Evolutionary conservation across 2,113 vertebrate genomes (phyloP).

Genomic region (Calypte anna): DNA sequence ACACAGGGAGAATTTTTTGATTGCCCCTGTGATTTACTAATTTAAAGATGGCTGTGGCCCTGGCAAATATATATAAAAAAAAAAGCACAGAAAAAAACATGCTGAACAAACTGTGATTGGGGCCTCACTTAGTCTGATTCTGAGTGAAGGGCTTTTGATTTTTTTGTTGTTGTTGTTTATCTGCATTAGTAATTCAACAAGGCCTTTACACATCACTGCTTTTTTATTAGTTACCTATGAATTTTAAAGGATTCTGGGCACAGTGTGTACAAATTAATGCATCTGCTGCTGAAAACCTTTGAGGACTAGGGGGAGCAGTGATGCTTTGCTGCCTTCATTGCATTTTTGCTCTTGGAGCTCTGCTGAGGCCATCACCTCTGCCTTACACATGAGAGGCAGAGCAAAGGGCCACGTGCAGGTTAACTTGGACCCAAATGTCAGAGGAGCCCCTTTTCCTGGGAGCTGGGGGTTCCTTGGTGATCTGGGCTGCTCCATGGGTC

Average conservation of each 20-base stretch:
- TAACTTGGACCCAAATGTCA: neutral
- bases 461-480: accelerated
- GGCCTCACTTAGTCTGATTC: neutral
- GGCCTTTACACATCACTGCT: neutral
- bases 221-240: neutral
- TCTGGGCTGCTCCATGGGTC: neutral
- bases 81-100: neutral
- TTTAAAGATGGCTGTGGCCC: neutral
- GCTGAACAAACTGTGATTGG: neutral
- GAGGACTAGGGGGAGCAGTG: neutral
- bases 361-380: neutral
- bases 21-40: neutral
- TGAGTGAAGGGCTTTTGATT: neutral
- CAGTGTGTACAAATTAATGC: neutral
- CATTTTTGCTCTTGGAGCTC: neutral
- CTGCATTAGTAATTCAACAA: neutral
- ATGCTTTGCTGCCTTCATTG: neutral
- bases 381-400: neutral
- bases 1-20: neutral
- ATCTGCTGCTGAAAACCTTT: neutral
- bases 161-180: neutral
- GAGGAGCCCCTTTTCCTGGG: neutral
- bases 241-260: slow-evolving; percentile 6
- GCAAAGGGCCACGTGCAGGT: neutral
- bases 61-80: neutral